These are phyloP conservation scores for human (Homo sapiens) DNA, from an alignment of 2,113 vertebrate species.

Conservation along the genomic window DNA sequence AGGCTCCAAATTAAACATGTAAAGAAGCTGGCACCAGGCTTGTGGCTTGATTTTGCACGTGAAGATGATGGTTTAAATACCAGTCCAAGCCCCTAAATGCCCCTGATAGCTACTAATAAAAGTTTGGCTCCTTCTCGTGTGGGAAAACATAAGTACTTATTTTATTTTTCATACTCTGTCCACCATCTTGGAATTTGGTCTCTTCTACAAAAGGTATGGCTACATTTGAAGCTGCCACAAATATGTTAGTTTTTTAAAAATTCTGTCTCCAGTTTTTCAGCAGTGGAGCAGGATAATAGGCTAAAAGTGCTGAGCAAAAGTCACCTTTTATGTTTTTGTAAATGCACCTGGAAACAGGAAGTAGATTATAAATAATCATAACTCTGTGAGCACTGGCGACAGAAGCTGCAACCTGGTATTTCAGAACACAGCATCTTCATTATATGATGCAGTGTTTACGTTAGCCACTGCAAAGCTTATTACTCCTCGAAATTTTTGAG, in stretches of 20 bases:
- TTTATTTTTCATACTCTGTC: slow-evolving; percentile 37
- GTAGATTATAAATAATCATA: not conserved
- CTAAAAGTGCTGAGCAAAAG: not conserved
- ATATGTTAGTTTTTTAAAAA: not conserved
- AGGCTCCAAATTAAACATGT: slow-evolving; percentile 64
- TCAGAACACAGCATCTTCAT: not conserved
- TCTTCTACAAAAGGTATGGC: not conserved
- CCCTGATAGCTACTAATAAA: slow-evolving; percentile 64
- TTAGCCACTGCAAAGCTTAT: slow-evolving; percentile 44
- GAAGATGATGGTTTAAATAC: slow-evolving; percentile 62
- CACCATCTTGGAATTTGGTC: slow-evolving; percentile 71
- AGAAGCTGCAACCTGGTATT: not conserved
- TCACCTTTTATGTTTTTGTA: not conserved
- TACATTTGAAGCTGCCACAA: not conserved
- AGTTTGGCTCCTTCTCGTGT: slow-evolving; percentile 51
- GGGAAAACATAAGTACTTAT: not conserved
- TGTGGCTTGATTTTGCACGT: slow-evolving; percentile 59
- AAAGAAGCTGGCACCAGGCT: slow-evolving; percentile 51
- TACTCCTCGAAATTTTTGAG: slow-evolving; percentile 69
- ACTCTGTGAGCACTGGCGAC: not conserved
- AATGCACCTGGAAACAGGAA: slow-evolving; percentile 39
- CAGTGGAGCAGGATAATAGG: not conserved
- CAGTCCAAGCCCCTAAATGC: slow-evolving; percentile 62
- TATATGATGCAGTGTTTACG: slow-evolving; percentile 22
- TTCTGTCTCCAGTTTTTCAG: not conserved